Evolutionary conservation across 2,113 vertebrate species (phyloP), one percentile per base, ranked within the genome.

Genomic region (Gadus chalcogrammus): DNA sequence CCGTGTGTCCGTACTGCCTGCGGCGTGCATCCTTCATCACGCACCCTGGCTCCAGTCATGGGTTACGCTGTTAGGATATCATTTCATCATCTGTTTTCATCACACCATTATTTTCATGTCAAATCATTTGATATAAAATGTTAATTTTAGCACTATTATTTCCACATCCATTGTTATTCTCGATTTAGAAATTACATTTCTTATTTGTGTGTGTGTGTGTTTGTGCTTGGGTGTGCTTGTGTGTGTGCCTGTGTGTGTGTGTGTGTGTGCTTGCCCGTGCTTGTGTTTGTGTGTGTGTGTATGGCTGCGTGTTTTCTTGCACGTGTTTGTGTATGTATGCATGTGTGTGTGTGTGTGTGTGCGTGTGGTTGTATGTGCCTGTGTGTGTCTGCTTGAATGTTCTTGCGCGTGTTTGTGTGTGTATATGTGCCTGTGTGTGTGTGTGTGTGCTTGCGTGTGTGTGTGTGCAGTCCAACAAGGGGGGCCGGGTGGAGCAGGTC

Each of bases 401-500:
- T 20, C 22, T 5, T 53, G 15, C 56, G 60, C 22, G 20, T 55
- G 12, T 8, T 28, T 48, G 42, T 79, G 68, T 72, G 15, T 27
- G 2, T 24, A 1, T 48, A 0, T 9, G 7, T 13, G 42, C 60
- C 60, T 48, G 8, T 48, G 42, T 48, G 2, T 48, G 9, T 48
- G 42, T 12, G 8, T 48, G 7, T 9, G 7, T 13, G 42, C 60
- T 60, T 8, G 20, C 59, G 27, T 69, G 24, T 38, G 56, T 53
- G 27, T 48, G 4, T 28, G 28, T 78, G 12, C 20, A 98, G 97
- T 78, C 84, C 68, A 96, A 94, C 81, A 98, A 94, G 85, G 90
- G 86, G n/a, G 78, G 79, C 0, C 89, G 81, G 22, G 95, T 97
- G 77, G 90, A 77, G 65, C 94, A 97, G 86, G 94, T 99, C 58